Base-by-base conservation (phyloP, 2,113 vertebrate species). In the Dendropsophus ebraccatus region DNA sequence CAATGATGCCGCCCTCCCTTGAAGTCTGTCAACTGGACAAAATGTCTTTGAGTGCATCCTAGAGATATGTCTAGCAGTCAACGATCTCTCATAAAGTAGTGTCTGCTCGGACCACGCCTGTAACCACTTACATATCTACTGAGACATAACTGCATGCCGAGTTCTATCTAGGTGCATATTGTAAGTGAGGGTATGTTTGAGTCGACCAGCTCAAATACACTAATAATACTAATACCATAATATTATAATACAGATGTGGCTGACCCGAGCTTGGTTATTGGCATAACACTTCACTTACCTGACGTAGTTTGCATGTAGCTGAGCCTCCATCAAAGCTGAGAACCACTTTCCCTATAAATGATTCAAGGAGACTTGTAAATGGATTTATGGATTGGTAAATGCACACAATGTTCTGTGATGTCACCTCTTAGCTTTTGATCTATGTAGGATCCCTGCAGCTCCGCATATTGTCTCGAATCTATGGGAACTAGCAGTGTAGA, bases 291-390 rank as follows among this genome's bases (percentile, higher is more conserved):
- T 32, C 5, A 67, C 28, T 17, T 1, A 32, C 62, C 5, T 17
- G 3, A 19, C 6, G 32, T 1, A 37, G 21, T 41, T 37, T 12
- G 1, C 35, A 70, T 11, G 14, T 35, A 35, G 5, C 16, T 2
- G 4, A 30, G 19, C 2, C 19, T 37, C 17, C 32, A 41, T 41
- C 35, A 21, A 70, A 41, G 67, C 17, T 30, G 28, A 67, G 28
- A 67, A 35, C 65, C 30, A 21, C 30, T 69, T 69, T 35, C 17
- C n/a, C 5, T 35, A 37, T 65, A 65, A 30, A 30, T 65, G 60
- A 30, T 65, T 62, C n/a, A 62, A n/a, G 56, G 21, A 62, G 58
- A 62, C 56, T n/a, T 25, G 58, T 62, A 62, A 62, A 62, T 62
- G 9, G 56, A 58, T n/a, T n/a, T 60, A 60, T 25, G n/a, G 25